phyloP scores from a whole-genome alignment of 2,797 vertebrate genomes.

The Pipistrellus pipistrellus region DNA sequence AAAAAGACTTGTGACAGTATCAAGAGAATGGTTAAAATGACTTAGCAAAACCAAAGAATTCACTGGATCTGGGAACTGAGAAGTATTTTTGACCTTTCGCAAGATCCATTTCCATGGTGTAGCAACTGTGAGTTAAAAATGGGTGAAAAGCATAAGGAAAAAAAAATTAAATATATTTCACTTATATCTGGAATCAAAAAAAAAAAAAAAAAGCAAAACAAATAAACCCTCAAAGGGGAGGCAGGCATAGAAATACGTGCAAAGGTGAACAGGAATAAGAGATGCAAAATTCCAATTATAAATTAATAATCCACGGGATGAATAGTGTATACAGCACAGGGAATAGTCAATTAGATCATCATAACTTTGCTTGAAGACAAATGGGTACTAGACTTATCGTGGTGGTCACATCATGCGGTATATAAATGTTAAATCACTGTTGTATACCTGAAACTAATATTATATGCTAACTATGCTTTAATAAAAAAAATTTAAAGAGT shows the following conservation, averaged over 20 bases:
- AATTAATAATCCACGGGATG: background rate
- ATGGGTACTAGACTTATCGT: background rate
- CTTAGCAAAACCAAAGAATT: background rate
- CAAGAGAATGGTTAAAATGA: background rate
- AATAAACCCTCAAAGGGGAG: background rate
- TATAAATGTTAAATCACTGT: background rate
- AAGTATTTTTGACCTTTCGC: background rate
- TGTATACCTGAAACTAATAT: background rate
- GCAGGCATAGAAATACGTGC: background rate
- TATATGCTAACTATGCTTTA: background rate
- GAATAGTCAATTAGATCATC: background rate
- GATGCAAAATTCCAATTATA: background rate
- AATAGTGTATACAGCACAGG: background rate
- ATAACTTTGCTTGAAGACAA: background rate
- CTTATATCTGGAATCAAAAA: background rate
- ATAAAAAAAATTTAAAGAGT: background rate
- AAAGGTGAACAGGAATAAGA: background rate
- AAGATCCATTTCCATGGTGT: background rate
- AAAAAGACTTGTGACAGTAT: background rate
- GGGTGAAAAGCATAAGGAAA: background rate
- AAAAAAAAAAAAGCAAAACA: background rate
- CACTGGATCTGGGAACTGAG: background rate
- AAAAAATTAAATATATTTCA: background rate
- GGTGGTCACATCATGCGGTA: background rate
- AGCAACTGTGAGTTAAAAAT: constrained; percentile 29